A percentile compares a stretch with the other conserved stretches of the same genome.
Evolutionary conservation across 2,113 vertebrate species (phyloP).

Genomic region (Rhineura floridana): DNA sequence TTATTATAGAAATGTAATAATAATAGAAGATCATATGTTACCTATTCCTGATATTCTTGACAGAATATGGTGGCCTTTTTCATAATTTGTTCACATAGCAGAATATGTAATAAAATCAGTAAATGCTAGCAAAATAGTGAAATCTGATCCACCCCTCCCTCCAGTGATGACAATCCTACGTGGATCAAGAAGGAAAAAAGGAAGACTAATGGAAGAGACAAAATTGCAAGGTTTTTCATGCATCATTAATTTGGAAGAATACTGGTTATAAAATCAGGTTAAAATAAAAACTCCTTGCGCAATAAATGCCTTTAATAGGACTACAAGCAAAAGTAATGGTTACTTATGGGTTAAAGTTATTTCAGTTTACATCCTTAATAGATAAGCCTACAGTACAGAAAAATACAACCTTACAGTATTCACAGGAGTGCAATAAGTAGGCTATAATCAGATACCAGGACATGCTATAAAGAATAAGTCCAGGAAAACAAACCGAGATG

Average conservation of each 20-base stretch:
- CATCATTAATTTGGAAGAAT: background rate
- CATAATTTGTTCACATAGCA: background rate
- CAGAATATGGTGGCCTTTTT: no score
- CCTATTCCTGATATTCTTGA: background rate
- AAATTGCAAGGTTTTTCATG: background rate
- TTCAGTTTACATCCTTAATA: background rate
- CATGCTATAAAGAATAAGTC: background rate
- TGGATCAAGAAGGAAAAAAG: background rate
- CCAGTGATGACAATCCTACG: background rate
- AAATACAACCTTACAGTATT: background rate
- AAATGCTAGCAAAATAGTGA: background rate
- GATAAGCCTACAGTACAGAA: background rate
- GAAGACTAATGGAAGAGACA: no score
- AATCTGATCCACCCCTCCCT: background rate
- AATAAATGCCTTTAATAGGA: background rate
- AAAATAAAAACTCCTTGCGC: background rate
- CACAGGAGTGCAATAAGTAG: background rate
- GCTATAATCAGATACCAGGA: slow-evolving; percentile 3
- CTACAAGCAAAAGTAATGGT: background rate
- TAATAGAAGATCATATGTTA: no score
- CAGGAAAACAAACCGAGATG: background rate
- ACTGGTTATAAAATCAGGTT: background rate
- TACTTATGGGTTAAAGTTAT: background rate
- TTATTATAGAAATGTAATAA: no score
- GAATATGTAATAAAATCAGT: background rate